Evolutionary conservation across 2,113 vertebrate genomes (phyloP).

Genomic region (Dipodomys stephensi): DNA sequence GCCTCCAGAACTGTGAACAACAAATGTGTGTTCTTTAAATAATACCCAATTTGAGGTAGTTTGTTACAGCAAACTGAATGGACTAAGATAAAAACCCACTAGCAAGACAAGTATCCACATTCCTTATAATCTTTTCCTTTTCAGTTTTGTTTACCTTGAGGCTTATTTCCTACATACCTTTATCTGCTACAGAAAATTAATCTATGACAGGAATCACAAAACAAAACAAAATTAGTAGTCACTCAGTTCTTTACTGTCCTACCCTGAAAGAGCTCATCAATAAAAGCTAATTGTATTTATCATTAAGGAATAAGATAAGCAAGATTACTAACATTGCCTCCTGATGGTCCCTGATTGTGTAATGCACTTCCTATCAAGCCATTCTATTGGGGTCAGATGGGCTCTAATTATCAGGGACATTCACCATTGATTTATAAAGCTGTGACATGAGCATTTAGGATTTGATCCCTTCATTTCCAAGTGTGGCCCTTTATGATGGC

Average conservation of each 20-base stretch:
- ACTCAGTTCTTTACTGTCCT: background rate
- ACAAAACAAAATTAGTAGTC: background rate
- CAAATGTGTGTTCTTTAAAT: background rate
- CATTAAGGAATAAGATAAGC: background rate
- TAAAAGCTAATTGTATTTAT: background rate
- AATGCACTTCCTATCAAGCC: background rate
- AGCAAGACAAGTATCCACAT: background rate
- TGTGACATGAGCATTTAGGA: background rate
- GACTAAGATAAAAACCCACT: background rate
- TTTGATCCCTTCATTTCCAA: background rate
- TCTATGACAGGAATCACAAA: background rate
- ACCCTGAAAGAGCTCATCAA: background rate
- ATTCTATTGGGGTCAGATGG: slow-evolving; percentile 11
- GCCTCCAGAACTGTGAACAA: background rate
- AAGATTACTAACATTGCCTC: background rate
- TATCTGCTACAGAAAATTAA: background rate
- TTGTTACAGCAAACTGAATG: background rate
- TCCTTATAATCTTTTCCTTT: background rate
- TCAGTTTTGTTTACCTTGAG: background rate
- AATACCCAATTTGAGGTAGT: background rate
- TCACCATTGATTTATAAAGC: background rate
- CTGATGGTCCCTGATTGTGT: background rate
- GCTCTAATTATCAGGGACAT: slow-evolving; percentile 5
- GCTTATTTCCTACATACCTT: background rate
- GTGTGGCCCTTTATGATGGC: background rate